Conservation (phyloP, 2,113 vertebrate species). For the Oncorhynchus masou region DNA sequence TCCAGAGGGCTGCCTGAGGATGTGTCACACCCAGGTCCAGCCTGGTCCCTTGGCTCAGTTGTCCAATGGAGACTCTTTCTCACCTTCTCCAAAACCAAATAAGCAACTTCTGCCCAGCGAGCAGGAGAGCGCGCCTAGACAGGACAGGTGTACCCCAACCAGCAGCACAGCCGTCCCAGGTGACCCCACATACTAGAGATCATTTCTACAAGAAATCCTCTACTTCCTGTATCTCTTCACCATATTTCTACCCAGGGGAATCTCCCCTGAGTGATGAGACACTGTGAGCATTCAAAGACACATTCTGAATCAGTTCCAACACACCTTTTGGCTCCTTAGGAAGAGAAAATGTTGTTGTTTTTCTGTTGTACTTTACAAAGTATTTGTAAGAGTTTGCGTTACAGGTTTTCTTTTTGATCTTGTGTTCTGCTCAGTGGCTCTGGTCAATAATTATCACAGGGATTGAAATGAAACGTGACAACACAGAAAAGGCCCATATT, state of each 20-base stretch:
- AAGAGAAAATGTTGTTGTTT: constrained; percentile 40
- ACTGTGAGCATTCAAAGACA: constrained; percentile 61
- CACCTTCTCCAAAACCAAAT: constrained; percentile 4
- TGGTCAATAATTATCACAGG: no score
- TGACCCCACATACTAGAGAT: constrained; percentile 23
- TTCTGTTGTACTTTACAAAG: neutral
- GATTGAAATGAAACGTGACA: no score
- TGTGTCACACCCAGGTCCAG: neutral
- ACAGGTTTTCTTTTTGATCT: constrained; percentile 30
- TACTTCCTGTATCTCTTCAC: constrained; percentile 6
- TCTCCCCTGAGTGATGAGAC: constrained; percentile 44
- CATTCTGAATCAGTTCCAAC: constrained; percentile 38
- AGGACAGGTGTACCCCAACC: constrained; percentile 16
- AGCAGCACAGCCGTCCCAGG: constrained; percentile 40
- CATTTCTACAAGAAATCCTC: constrained; percentile 44
- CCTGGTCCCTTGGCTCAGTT: constrained; percentile 35
- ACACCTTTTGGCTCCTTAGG: constrained; percentile 32
- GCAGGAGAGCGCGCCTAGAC: no score
- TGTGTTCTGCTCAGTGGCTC: constrained; percentile 20
- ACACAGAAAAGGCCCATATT: no score
- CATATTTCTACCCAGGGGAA: constrained; percentile 7
- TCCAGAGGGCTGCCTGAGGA: constrained; percentile 22
- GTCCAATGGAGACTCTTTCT: constrained; percentile 23
- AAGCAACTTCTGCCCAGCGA: no score
- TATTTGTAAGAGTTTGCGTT: neutral